Evolutionary conservation across 2,797 vertebrate genomes (phyloP).

Genomic region (Neoniphon sammara): DNA sequence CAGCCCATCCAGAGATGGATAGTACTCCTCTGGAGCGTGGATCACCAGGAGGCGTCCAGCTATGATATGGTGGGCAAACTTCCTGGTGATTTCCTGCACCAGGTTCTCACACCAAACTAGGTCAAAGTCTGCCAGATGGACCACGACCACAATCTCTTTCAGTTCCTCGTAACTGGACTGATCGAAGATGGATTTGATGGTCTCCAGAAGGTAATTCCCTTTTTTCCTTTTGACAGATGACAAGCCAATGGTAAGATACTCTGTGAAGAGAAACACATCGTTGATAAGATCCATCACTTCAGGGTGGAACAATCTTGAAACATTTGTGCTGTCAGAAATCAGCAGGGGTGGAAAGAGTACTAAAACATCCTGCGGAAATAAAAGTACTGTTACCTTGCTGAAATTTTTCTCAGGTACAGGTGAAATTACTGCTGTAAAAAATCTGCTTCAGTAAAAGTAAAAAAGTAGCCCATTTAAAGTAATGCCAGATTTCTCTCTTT

Average conservation of each 20-base stretch:
- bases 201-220: slow-evolving; percentile 96
- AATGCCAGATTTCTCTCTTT: too few species aligned
- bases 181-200: slow-evolving; percentile 98
- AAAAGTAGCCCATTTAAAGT: too few species aligned
- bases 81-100: slow-evolving; percentile 94
- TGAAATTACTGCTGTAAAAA: too few species aligned
- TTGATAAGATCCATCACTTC: slow-evolving; percentile 79
- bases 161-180: slow-evolving; percentile 98
- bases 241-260: slow-evolving; percentile 92
- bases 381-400: too few species aligned
- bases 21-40: slow-evolving; percentile 93
- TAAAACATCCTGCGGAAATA: too few species aligned
- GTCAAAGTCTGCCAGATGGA: slow-evolving; percentile 96
- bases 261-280: slow-evolving; percentile 71
- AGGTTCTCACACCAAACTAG: slow-evolving; percentile 91
- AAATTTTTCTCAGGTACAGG: too few species aligned
- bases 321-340: too few species aligned
- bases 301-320: slow-evolving; percentile 86
- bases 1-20: slow-evolving; percentile 92
- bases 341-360: too few species aligned
- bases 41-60: slow-evolving; percentile 95
- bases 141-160: slow-evolving; percentile 96
- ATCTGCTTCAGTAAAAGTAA: too few species aligned
- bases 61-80: slow-evolving; percentile 97
- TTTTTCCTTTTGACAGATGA: slow-evolving; percentile 96